Evolutionary conservation across 1,140 invertebrate genomes (phyloP), one percentile per base, ranked within the genome.

Genomic region (Saccostrea cuccullata): DNA sequence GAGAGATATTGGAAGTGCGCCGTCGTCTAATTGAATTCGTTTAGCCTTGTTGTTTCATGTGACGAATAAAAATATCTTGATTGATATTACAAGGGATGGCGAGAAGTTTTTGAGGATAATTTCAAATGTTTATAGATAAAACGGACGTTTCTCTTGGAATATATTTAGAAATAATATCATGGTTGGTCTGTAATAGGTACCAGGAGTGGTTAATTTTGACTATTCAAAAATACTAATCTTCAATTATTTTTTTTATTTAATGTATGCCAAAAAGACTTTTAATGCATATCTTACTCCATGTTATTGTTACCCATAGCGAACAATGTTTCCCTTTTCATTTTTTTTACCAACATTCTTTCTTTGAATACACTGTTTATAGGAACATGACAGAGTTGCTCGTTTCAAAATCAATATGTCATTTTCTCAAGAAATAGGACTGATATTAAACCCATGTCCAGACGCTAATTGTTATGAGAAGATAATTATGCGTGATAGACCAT

Each of bases 41-140:
- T 64, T 64, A 64, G 58, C 58, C 17, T 64, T 64, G 58, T 64
- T 20, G 58, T 64, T 64, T n/a, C 58, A n/a, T 64, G 58, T 64
- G 58, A 64, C 58, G 58, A 64, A 64, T 64, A 64, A 64, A 47
- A 64, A 64, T 20, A n/a, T n/a, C 58, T 64, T n/a, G 15, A n/a
- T 64, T 64, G 58, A 64, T 64, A n/a, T 2, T 64, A 17, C n/a
- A 20, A 5, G 17, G 58, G 17, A 20, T 9, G 15, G n/a, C 5
- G 1, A 64, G n/a, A 20, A 20, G 58, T 6, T 64, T 64, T n/a
- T 64, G 17, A 64, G 17, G 17, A 64, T n/a, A 17, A 20, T 64
- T 17, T 64, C n/a, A 64, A 64, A 64, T n/a, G 2, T 64, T 17
- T 6, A 64, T 3, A 64, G n/a, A 64, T 17, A 17, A 64, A n/a